Conservation (phyloP, 2,888 invertebrate species). For the Temnothorax unifasciatus region DNA sequence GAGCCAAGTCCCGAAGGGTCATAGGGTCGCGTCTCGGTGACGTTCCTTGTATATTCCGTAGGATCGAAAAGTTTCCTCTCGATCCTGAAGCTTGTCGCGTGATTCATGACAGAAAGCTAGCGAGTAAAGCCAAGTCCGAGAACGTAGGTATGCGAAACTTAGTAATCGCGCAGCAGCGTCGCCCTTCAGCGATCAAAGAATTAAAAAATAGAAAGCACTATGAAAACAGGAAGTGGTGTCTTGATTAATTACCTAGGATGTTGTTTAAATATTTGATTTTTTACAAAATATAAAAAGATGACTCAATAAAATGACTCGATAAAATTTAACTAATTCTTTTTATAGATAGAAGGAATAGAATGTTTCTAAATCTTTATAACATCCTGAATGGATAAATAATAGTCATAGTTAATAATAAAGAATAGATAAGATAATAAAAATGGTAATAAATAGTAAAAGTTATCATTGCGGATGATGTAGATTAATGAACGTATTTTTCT, state of each 20-base stretch:
- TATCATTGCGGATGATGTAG: not conserved
- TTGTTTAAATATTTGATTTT: not conserved
- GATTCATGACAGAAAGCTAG: slow-evolving; percentile 43
- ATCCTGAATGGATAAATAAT: not conserved
- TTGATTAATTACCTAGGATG: not conserved
- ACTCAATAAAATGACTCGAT: not conserved
- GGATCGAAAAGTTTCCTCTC: slow-evolving; percentile 61
- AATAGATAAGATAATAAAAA: not conserved
- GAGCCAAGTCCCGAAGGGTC: slow-evolving; percentile 58
- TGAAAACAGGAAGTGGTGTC: not conserved
- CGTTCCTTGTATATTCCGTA: slow-evolving; percentile 60
- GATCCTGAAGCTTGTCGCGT: slow-evolving; percentile 47
- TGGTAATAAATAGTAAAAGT: not conserved
- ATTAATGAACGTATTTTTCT: not conserved
- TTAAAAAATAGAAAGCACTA: not conserved
- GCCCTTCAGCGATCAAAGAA: not conserved
- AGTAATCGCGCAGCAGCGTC: not conserved
- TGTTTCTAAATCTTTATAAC: not conserved
- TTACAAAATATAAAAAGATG: not conserved
- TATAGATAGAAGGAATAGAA: not conserved
- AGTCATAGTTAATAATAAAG: slow-evolving; percentile 15
- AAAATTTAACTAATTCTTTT: not conserved
- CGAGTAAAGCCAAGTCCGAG: slow-evolving; percentile 49
- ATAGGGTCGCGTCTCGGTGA: slow-evolving; percentile 44
- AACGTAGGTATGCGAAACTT: slow-evolving; percentile 30